Conservation (phyloP, 2,888 invertebrate genomes). For the Chaetoderma sp. region DNA sequence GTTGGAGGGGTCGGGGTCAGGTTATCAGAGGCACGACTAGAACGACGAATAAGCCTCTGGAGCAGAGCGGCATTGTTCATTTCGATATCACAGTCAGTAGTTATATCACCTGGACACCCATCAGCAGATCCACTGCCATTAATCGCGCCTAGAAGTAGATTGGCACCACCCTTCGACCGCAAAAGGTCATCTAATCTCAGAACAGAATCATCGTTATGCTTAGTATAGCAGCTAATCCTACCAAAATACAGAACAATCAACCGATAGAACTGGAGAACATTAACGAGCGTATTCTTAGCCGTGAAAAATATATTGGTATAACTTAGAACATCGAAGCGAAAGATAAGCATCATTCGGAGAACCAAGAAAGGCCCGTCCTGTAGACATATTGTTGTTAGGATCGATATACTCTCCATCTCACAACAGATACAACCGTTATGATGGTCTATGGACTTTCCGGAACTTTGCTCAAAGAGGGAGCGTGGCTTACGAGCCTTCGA, state of each 20-base stretch:
- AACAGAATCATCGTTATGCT: too few relatives aligned
- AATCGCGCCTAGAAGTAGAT: too few relatives aligned
- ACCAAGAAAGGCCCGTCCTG: conserved; percentile 68
- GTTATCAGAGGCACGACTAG: too few relatives aligned
- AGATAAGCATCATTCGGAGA: conserved; percentile 80
- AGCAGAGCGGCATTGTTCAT: too few relatives aligned
- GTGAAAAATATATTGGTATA: conserved; percentile 98
- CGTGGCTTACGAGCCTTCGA: conserved; percentile 56
- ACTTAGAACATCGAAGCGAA: conserved; percentile 88
- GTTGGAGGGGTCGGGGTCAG: too few relatives aligned
- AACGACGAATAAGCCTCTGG: too few relatives aligned
- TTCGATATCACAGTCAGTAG: too few relatives aligned
- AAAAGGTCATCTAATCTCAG: too few relatives aligned
- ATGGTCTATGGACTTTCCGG: conserved; percentile 18
- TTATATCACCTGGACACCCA: too few relatives aligned
- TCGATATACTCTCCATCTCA: conserved; percentile 47
- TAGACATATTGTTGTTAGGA: conserved; percentile 60
- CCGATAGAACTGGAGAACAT: conserved; percentile 86
- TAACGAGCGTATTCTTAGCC: conserved; percentile 90
- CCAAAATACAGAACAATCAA: conserved; percentile 73
- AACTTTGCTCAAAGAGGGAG: conserved; percentile 48
- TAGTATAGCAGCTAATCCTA: too few relatives aligned
- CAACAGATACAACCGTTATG: conserved; percentile 29
- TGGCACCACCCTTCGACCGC: too few relatives aligned
- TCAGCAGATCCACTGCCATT: too few relatives aligned